Conservation (phyloP, 2,113 vertebrate species). For the Laterallus jamaicensis region DNA sequence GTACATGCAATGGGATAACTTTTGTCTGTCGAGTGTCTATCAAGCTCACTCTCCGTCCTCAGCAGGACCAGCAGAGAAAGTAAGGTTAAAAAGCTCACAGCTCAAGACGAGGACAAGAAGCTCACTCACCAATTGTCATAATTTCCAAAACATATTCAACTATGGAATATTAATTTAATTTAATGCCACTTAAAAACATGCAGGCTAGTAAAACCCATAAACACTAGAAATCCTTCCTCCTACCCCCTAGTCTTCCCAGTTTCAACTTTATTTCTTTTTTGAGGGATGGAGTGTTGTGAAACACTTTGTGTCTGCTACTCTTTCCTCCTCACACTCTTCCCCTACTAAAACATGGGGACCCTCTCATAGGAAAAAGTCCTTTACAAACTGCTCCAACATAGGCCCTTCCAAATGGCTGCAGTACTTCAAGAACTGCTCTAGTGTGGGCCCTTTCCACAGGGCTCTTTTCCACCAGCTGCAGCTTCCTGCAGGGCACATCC, state of each 20-base stretch:
- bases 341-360: not conserved
- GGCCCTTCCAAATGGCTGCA: not conserved
- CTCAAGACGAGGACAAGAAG: not conserved
- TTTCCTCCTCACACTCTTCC: not conserved
- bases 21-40: not conserved
- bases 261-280: not conserved
- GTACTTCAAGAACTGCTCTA: not conserved
- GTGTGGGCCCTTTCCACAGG: too few species aligned
- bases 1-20: not conserved
- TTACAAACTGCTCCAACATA: accelerated
- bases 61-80: not conserved
- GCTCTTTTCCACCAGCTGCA: too few species aligned
- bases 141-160: not conserved
- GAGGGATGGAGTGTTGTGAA: not conserved
- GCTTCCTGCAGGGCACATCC: too few species aligned
- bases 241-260: not conserved
- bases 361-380: not conserved
- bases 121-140: not conserved
- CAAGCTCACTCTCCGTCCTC: not conserved
- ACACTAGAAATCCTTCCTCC: not conserved
- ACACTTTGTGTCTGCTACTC: not conserved
- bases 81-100: not conserved
- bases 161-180: not conserved
- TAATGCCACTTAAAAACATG: not conserved
- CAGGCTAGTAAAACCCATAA: not conserved